Conservation (phyloP, 2,888 invertebrate species). For the Ichneumoninae sp. region DNA sequence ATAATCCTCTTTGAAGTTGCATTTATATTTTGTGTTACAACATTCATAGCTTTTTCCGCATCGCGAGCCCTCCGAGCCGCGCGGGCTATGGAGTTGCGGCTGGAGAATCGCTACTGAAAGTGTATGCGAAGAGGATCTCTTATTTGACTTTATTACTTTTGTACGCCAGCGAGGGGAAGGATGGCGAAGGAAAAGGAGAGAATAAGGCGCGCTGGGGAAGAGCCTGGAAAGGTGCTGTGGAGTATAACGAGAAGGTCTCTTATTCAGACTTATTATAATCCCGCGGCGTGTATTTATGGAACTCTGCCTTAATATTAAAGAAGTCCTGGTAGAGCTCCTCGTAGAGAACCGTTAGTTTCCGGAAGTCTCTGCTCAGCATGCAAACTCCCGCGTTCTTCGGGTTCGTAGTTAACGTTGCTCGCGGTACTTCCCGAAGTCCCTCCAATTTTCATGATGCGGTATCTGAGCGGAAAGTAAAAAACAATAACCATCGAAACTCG, state of each 20-base stretch:
- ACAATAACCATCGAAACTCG: constrained; percentile 21
- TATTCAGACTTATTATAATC: constrained; percentile 64
- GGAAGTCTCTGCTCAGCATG: constrained; percentile 50
- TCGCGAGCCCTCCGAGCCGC: neutral
- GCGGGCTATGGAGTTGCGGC: too few species aligned
- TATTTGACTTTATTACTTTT: constrained; percentile 35
- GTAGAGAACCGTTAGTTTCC: constrained; percentile 14
- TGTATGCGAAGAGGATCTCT: neutral
- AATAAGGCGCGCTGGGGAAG: constrained; percentile 3
- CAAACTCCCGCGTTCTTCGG: constrained; percentile 33
- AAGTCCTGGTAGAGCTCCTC: constrained; percentile 35
- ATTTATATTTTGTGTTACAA: constrained; percentile 3
- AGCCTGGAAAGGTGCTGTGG: constrained; percentile 29
- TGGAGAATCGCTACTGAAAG: neutral
- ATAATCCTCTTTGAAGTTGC: neutral
- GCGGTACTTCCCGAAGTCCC: neutral
- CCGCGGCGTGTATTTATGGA: constrained; percentile 51
- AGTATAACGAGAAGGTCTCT: constrained; percentile 58
- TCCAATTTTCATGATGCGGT: constrained; percentile 34
- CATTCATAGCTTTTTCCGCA: constrained; percentile 17
- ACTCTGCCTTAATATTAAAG: constrained; percentile 55
- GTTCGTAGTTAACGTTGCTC: constrained; percentile 28
- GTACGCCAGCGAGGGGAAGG: neutral
- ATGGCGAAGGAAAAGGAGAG: constrained; percentile 1
- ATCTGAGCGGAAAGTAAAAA: constrained; percentile 8